A percentile compares a stretch with the other conserved stretches of the same genome.
Conservation (phyloP, 2,113 vertebrate genomes). For the Chamaetylas fuelleborni region DNA sequence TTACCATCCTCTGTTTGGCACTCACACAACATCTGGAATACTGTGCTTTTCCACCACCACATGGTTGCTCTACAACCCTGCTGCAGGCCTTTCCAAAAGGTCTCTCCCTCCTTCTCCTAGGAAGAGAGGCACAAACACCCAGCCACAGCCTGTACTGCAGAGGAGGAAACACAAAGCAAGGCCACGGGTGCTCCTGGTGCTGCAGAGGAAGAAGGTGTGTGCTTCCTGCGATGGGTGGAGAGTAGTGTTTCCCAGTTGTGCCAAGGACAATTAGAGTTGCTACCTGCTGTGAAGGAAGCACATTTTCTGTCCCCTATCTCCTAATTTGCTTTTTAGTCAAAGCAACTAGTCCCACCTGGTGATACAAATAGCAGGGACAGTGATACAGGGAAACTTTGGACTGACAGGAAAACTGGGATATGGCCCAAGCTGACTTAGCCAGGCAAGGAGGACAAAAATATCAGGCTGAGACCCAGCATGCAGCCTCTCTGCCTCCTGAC, state of each 20-base stretch:
- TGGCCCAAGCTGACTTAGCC: background rate
- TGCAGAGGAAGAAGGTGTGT: background rate
- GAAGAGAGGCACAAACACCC: background rate
- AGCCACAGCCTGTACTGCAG: background rate
- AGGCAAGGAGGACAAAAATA: background rate
- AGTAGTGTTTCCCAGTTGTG: fast-evolving
- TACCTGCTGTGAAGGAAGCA: background rate
- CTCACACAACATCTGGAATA: background rate
- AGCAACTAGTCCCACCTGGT: background rate
- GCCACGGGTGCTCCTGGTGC: background rate
- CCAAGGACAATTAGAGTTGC: background rate
- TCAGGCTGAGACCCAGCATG: background rate
- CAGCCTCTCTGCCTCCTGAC: background rate
- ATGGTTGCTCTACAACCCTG: background rate
- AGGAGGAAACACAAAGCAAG: background rate
- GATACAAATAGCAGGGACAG: background rate
- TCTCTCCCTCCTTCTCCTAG: background rate
- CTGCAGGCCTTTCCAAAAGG: background rate
- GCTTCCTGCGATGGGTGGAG: background rate
- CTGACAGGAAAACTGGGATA: background rate
- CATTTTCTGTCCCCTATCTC: fast-evolving
- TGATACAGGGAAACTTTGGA: background rate
- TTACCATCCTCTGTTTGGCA: background rate
- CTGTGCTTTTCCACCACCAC: background rate
- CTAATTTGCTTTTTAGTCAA: background rate